A percentile compares a stretch with the other conserved stretches of the same genome.
phyloP scores from a whole-genome alignment of 2,113 vertebrate species.

The Cheirogaleus medius region DNA sequence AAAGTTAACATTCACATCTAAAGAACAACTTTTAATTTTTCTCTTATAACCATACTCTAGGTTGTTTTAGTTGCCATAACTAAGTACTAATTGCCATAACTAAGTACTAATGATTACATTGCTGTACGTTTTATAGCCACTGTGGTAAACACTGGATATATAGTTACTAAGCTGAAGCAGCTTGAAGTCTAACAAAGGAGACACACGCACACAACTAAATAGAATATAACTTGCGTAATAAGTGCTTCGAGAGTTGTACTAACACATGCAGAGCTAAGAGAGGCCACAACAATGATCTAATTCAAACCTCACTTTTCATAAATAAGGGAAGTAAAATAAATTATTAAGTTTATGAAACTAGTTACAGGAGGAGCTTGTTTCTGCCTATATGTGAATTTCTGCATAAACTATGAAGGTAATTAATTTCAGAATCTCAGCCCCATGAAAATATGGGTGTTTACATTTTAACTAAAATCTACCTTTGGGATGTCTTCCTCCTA shows the following conservation, averaged over 20 bases:
- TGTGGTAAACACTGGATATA: not conserved
- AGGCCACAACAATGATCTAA: not conserved
- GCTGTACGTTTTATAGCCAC: not conserved
- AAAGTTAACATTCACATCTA: not conserved
- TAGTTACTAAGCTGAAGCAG: not conserved
- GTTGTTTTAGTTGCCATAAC: not conserved
- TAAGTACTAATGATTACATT: not conserved
- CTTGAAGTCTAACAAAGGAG: not conserved
- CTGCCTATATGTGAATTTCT: not conserved
- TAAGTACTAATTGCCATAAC: not conserved
- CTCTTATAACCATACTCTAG: not conserved
- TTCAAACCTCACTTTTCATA: not conserved
- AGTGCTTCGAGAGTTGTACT: not conserved
- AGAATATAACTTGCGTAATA: not conserved
- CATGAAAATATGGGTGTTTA: not conserved
- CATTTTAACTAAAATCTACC: not conserved
- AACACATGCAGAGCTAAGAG: not conserved
- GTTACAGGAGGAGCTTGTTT: not conserved
- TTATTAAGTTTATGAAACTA: not conserved
- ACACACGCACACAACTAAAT: not conserved
- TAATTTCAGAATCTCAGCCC: not conserved
- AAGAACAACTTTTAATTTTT: conserved; percentile 8
- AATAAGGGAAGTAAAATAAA: conserved; percentile 5
- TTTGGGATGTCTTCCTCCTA: not conserved
- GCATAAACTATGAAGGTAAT: not conserved